phyloP scores from a whole-genome alignment of 2,113 vertebrate species.

The Nyctereutes procyonoides region DNA sequence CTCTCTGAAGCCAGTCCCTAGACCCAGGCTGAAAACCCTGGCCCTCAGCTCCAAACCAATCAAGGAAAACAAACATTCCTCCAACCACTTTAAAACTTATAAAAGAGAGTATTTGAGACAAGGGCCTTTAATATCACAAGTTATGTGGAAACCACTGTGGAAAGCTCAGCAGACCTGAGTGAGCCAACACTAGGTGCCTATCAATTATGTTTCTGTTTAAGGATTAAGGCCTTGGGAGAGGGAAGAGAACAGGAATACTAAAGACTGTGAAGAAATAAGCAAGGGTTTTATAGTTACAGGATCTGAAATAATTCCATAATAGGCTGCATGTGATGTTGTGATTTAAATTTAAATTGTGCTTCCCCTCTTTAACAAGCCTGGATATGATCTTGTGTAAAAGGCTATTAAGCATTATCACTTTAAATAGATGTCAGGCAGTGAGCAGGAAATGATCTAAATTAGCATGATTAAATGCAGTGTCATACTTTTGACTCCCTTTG shows the following conservation, averaged over 20 bases:
- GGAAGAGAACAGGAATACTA: background rate
- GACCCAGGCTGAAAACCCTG: background rate
- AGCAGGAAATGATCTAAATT: constrained; percentile 67
- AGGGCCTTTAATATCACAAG: constrained; percentile 17
- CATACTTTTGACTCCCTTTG: constrained; percentile 42
- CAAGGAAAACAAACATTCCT: constrained; percentile 39
- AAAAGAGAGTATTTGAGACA: background rate
- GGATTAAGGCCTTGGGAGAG: background rate
- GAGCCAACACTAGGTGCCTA: background rate
- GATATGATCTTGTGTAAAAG: constrained; percentile 57
- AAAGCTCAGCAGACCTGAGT: background rate
- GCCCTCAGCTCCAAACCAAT: background rate
- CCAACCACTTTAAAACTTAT: constrained; percentile 8
- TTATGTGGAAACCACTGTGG: background rate
- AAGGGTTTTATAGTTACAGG: background rate
- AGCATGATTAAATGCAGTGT: constrained; percentile 64
- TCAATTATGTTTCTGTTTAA: constrained; percentile 26
- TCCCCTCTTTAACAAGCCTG: constrained; percentile 54
- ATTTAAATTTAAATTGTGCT: constrained; percentile 73
- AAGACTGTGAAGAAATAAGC: background rate
- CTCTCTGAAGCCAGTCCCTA: background rate
- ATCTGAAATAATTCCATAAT: constrained; percentile 49
- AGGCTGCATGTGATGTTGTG: constrained; percentile 33
- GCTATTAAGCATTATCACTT: constrained; percentile 52
- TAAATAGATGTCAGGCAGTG: constrained; percentile 61